A percentile compares a stretch with the other conserved stretches of the same genome.
phyloP scores from a whole-genome alignment of 1,140 invertebrate species.

The Eurosta solidaginis region DNA sequence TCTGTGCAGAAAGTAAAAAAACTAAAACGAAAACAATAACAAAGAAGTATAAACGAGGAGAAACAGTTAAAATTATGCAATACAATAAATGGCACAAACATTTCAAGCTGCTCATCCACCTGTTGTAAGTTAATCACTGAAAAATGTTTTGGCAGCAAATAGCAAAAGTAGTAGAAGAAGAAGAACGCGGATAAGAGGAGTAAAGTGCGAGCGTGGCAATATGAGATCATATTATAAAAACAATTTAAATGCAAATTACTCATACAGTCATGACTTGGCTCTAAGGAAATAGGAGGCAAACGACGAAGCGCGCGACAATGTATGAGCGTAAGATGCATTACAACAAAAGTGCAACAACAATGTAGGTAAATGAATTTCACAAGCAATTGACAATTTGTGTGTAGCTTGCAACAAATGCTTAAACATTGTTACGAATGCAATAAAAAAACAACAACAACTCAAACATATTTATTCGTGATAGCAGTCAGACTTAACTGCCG shows the following conservation, averaged over 20 bases:
- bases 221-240: neutral
- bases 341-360: neutral
- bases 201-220: neutral
- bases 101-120: neutral
- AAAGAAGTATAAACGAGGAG: neutral
- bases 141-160: neutral
- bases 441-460: too few species aligned
- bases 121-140: neutral
- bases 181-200: neutral
- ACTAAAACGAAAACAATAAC: too few species aligned
- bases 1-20: neutral
- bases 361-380: neutral
- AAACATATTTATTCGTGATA: too few species aligned
- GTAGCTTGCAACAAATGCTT: neutral
- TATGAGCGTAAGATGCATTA: neutral
- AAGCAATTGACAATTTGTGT: neutral
- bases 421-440: too few species aligned
- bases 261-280: neutral
- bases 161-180: neutral
- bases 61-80: slow-evolving; percentile 27
- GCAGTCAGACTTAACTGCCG: neutral
- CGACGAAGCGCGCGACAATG: neutral
- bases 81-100: slow-evolving; percentile 11
- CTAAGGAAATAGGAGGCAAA: neutral
- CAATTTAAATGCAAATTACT: slow-evolving; percentile 25